These are phyloP conservation scores for Tragelaphus strepsiceros DNA, from an alignment of 2,113 vertebrate genomes.

Conservation along the genomic window DNA sequence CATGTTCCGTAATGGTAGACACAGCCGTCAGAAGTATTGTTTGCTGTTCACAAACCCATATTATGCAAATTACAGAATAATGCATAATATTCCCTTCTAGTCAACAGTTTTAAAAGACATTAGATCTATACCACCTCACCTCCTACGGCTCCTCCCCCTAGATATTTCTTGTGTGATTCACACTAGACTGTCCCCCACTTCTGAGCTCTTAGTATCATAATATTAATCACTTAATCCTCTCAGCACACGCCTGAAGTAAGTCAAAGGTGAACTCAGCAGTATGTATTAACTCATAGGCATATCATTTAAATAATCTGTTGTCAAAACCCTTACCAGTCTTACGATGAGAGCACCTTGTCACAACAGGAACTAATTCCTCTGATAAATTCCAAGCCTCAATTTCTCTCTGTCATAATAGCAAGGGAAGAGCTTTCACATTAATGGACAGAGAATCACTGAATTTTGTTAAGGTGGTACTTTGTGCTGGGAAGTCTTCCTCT, in stretches of 20 bases:
- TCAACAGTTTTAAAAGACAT: neutral
- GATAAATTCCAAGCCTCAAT: neutral
- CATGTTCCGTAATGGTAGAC: neutral
- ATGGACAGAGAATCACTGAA: neutral
- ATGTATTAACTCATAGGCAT: neutral
- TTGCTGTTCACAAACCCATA: slow-evolving; percentile 36
- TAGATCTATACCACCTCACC: neutral
- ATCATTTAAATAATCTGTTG: neutral
- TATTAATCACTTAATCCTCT: neutral
- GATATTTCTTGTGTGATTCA: neutral
- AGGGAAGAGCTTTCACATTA: neutral
- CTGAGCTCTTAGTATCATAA: neutral
- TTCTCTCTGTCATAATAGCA: neutral
- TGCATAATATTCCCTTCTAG: neutral
- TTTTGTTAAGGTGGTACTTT: neutral
- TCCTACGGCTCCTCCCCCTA: neutral
- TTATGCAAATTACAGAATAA: slow-evolving; percentile 26
- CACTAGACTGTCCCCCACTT: neutral
- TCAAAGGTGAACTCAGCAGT: neutral
- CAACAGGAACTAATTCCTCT: neutral
- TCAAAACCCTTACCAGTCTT: neutral
- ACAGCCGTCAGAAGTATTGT: slow-evolving; percentile 34
- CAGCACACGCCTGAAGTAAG: neutral
- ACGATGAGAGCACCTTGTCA: neutral
- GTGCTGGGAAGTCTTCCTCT: neutral